Percentiles rank a stretch among this genome's conserved stretches.
These are phyloP conservation scores for Hydrolagus colliei DNA, from an alignment of 2,797 vertebrate species.

Conservation along the genomic window DNA sequence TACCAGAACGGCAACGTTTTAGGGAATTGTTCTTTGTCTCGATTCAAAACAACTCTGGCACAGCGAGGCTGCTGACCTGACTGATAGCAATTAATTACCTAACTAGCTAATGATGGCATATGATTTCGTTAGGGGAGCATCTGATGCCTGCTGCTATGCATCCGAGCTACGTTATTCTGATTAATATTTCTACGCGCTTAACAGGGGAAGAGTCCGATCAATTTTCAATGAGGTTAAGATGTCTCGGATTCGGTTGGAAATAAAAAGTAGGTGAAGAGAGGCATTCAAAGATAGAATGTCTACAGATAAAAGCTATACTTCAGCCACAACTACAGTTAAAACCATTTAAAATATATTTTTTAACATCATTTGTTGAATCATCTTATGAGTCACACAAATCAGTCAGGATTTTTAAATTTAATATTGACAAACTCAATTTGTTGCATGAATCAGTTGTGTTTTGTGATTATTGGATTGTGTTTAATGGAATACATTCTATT, in stretches of 20 bases:
- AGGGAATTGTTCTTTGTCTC: not conserved
- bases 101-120: not conserved
- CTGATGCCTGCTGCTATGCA: not conserved
- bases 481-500: too few species aligned
- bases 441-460: too few species aligned
- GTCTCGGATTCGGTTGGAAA: not conserved
- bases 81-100: constrained; percentile 11
- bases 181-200: not conserved
- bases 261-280: not conserved
- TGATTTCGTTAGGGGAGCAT: not conserved
- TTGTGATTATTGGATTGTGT: too few species aligned
- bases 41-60: not conserved
- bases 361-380: too few species aligned
- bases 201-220: not conserved
- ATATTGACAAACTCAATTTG: too few species aligned
- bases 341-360: too few species aligned
- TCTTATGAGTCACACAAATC: too few species aligned
- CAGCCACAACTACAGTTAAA: too few species aligned
- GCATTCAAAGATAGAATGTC: too few species aligned
- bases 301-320: too few species aligned
- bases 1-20: not conserved
- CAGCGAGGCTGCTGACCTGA: not conserved
- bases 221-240: not conserved
- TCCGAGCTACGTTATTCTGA: not conserved
- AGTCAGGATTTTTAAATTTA: too few species aligned